Evolutionary conservation across 2,888 invertebrate genomes (phyloP).

Genomic region (Spilarctia lutea): DNA sequence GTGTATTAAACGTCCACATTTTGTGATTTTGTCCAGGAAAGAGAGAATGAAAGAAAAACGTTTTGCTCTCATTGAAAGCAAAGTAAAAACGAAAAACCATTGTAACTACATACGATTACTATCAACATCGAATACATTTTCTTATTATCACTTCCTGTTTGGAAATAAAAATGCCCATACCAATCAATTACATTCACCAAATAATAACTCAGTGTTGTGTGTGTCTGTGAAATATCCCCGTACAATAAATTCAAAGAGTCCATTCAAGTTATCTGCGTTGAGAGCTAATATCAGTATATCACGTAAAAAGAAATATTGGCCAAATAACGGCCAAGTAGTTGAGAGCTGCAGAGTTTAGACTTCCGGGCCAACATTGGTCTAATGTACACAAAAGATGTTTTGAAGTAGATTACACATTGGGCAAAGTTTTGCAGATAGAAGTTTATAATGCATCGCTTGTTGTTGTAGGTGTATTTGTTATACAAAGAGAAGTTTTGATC

Average conservation of each 20-base stretch:
- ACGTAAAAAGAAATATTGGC: constrained; percentile 50
- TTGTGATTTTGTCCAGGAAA: background rate
- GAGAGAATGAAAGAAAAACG: background rate
- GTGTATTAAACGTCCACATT: no score
- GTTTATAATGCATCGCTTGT: constrained; percentile 1
- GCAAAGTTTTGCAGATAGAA: constrained; percentile 18
- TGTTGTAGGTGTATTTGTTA: constrained; percentile 59
- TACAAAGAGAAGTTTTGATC: constrained; percentile 6
- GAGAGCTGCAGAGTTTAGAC: constrained; percentile 36
- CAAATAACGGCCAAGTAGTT: constrained; percentile 43
- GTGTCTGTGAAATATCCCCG: constrained; percentile 39
- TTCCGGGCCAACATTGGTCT: constrained; percentile 34
- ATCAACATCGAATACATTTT: constrained; percentile 12
- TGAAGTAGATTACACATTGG: constrained; percentile 21
- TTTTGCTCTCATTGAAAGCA: background rate
- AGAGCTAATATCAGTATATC: constrained; percentile 53
- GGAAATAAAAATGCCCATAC: constrained; percentile 22
- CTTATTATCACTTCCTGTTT: constrained; percentile 21
- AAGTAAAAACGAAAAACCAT: background rate
- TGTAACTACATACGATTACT: constrained; percentile 15
- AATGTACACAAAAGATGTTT: constrained; percentile 36
- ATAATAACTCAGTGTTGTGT: constrained; percentile 27
- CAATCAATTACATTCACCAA: constrained; percentile 34
- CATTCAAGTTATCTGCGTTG: constrained; percentile 48
- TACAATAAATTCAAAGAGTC: constrained; percentile 49